phyloP scores from a whole-genome alignment of 2,888 invertebrate genomes.

The Tryphoninae sp. region DNA sequence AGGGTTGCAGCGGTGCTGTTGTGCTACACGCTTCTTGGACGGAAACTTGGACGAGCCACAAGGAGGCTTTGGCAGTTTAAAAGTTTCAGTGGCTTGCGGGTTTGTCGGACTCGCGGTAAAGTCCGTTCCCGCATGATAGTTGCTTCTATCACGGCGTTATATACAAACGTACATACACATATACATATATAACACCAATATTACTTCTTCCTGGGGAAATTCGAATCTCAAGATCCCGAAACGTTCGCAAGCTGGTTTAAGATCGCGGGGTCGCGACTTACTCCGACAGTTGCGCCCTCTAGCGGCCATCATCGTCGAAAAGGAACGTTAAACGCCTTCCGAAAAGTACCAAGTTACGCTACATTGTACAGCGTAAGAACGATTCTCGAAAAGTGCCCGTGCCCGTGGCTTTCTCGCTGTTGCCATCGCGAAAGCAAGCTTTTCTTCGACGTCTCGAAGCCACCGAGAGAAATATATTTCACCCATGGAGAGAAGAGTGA shows the following conservation, averaged over 20 bases:
- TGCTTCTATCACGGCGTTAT: slow-evolving; percentile 43
- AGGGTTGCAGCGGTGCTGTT: slow-evolving; percentile 51
- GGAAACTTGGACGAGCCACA: slow-evolving; percentile 65
- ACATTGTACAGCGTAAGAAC: not conserved
- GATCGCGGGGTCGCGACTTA: not conserved
- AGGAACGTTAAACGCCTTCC: not conserved
- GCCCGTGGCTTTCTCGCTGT: not conserved
- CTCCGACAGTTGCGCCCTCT: not conserved
- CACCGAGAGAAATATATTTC: not conserved
- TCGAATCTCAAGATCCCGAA: slow-evolving; percentile 55
- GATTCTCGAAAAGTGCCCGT: not conserved
- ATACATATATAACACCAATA: slow-evolving; percentile 56
- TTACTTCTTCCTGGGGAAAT: slow-evolving; percentile 70
- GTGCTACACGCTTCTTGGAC: slow-evolving; percentile 46
- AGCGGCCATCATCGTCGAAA: not conserved
- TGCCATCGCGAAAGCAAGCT: not conserved
- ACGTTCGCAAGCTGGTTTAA: slow-evolving; percentile 54
- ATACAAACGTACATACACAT: slow-evolving; percentile 23
- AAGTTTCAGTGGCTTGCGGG: slow-evolving; percentile 69
- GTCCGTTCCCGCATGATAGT: slow-evolving; percentile 59
- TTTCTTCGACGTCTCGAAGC: not conserved
- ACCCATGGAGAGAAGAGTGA: not conserved
- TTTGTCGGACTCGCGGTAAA: slow-evolving; percentile 53
- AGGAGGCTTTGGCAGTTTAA: slow-evolving; percentile 72
- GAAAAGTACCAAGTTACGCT: not conserved